These are phyloP conservation scores for Papio anubis DNA, from an alignment of 2,113 vertebrate species.

Conservation along the genomic window DNA sequence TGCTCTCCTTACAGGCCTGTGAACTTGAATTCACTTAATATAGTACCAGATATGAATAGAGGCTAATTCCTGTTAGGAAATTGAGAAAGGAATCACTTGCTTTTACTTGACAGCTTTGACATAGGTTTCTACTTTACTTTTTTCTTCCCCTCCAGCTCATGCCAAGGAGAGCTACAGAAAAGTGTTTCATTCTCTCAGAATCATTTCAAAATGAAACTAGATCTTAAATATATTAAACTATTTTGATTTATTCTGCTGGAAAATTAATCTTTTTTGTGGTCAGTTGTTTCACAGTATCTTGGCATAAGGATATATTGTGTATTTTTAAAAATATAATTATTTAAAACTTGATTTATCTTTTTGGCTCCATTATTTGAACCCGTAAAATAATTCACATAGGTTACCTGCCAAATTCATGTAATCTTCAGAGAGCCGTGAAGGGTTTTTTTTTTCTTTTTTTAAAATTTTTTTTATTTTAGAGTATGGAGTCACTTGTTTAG, in stretches of 20 bases:
- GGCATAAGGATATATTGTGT: neutral
- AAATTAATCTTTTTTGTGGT: constrained; percentile 54
- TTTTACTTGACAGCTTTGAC: neutral
- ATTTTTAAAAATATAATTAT: constrained; percentile 41
- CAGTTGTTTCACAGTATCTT: constrained; percentile 45
- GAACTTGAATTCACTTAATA: neutral
- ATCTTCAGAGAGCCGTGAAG: neutral
- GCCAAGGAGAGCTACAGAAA: neutral
- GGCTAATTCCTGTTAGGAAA: neutral
- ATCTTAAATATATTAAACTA: constrained; percentile 52
- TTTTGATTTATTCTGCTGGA: constrained; percentile 56
- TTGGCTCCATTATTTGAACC: constrained; percentile 49
- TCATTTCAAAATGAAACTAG: neutral
- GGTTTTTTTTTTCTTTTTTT: neutral
- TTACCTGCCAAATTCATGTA: constrained; percentile 50
- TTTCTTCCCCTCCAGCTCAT: neutral
- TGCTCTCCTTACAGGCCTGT: neutral
- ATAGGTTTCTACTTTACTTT: neutral
- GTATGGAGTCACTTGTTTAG: constrained; percentile 18
- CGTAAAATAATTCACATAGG: constrained; percentile 24
- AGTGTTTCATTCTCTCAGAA: neutral
- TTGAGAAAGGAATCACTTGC: neutral
- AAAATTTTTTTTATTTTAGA: neutral
- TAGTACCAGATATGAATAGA: neutral
- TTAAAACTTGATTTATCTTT: constrained; percentile 63